Evolutionary conservation across 2,113 vertebrate species (phyloP), one percentile per base, ranked within the genome.

Genomic region (Passerina amoena): DNA sequence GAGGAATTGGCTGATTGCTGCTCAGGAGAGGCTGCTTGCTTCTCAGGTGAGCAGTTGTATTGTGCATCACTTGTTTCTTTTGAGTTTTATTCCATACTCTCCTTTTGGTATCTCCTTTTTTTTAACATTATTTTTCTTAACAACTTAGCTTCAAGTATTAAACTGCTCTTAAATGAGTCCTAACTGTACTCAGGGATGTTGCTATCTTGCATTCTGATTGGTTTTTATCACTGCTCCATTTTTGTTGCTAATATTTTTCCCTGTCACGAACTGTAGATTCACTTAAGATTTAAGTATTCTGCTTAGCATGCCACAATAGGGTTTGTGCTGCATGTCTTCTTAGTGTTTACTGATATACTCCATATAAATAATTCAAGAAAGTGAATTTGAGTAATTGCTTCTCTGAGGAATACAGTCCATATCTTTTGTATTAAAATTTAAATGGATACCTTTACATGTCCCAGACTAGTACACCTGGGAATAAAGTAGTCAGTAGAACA

Each of bases 381-480:
- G 40, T 76, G 56, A 63, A 72, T 94, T 79, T 63, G 37, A 79
- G 48, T 94, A 86, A 92, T 95, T 92, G 25, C 47, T 77, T 93
- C 90, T 92, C 90, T 79, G 30, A 87, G 86, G 86, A 93, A 82
- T 87, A 59, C 37, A 48, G 54, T 57, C 70, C 47, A 40, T 48
- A 42, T 64, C 28, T 81, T 77, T 70, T 85, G 33, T 76, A 86
- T 94, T 92, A 92, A 94, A 93, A 84, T 95, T 75, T 86, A 88
- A 86, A 65, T 69, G 30, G 33, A 11, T 81, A 13, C 75, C 94
- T 89, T 93, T 57, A 65, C 37, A n/a, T 85, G 48, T 59, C 40
- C 23, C 25, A 60, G 24, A 73, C 69, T 60, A 60, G 11, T 54
- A 90, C 51, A 64, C n/a, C 14, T 86, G 76, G 69, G 37, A 45